These are phyloP conservation scores for Pitangus sulphuratus DNA, from an alignment of 2,797 vertebrate genomes.

Conservation along the genomic window DNA sequence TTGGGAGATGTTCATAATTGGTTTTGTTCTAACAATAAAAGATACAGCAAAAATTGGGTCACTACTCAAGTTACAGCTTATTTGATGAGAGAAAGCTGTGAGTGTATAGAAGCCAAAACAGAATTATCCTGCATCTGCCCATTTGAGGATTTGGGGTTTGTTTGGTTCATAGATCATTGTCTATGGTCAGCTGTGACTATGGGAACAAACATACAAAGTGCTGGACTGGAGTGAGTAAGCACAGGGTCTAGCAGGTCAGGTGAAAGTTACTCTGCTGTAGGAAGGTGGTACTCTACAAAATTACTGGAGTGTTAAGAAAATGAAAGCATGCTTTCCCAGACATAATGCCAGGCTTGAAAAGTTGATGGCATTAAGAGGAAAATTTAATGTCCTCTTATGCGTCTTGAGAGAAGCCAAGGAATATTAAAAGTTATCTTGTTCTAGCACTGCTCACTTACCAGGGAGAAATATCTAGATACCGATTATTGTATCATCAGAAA, in stretches of 20 bases:
- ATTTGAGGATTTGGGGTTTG: background rate
- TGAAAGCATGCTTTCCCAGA: background rate
- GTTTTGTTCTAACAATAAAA: slow-evolving; percentile 39
- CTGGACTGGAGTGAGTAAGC: background rate
- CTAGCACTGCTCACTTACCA: background rate
- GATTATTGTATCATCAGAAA: background rate
- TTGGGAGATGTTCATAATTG: slow-evolving; percentile 13
- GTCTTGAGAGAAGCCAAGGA: background rate
- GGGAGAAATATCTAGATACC: background rate
- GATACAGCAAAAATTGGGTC: background rate
- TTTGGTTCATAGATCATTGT: background rate
- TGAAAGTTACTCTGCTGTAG: background rate
- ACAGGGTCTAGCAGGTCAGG: background rate
- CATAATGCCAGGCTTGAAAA: background rate
- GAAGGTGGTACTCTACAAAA: background rate
- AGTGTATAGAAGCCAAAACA: background rate
- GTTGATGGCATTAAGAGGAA: background rate
- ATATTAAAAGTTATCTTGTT: background rate
- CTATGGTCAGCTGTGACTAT: background rate
- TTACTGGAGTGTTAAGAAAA: background rate
- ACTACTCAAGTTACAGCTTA: background rate
- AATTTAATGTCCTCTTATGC: background rate
- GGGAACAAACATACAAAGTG: background rate
- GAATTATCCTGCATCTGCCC: background rate
- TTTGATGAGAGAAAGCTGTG: background rate